Conservation (phyloP, 2,888 invertebrate species). For the Lasioglossum villosulum region DNA sequence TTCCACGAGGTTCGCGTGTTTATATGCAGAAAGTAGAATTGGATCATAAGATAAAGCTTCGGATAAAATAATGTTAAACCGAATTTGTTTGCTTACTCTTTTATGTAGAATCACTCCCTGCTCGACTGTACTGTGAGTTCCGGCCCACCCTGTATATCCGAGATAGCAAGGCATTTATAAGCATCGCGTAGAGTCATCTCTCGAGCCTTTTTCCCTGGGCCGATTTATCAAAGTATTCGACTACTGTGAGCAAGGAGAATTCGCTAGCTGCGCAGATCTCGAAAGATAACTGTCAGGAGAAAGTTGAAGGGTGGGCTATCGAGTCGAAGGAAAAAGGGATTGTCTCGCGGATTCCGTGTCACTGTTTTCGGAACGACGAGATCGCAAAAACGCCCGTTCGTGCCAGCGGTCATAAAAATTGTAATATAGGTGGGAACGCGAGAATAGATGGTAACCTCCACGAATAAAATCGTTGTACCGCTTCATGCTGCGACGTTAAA, state of each 20-base stretch:
- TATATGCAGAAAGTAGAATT: too few relatives aligned
- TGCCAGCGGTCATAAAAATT: constrained; percentile 32
- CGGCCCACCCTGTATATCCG: background rate
- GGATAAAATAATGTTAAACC: too few relatives aligned
- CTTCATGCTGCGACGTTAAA: constrained; percentile 25
- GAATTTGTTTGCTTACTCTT: too few relatives aligned
- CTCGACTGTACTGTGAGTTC: too few relatives aligned
- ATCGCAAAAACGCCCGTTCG: background rate
- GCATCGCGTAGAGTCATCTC: constrained; percentile 31
- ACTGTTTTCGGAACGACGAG: background rate
- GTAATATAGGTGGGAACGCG: constrained; percentile 44
- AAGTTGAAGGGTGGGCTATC: constrained; percentile 1
- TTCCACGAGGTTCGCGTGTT: too few relatives aligned
- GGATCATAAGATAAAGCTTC: too few relatives aligned
- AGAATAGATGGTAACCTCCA: background rate
- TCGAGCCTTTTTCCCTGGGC: constrained; percentile 13
- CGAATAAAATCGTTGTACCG: constrained; percentile 31
- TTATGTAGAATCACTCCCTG: too few relatives aligned
- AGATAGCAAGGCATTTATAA: constrained; percentile 44
- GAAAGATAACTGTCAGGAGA: constrained; percentile 21
- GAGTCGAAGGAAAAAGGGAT: constrained; percentile 4
- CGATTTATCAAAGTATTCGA: constrained; percentile 44
- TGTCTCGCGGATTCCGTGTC: constrained; percentile 18
- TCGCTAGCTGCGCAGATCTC: background rate
- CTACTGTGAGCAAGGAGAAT: background rate